Percentiles rank a stretch among this genome's conserved stretches.
phyloP scores from a whole-genome alignment of 2,888 invertebrate genomes.

The Andrena marginata region DNA sequence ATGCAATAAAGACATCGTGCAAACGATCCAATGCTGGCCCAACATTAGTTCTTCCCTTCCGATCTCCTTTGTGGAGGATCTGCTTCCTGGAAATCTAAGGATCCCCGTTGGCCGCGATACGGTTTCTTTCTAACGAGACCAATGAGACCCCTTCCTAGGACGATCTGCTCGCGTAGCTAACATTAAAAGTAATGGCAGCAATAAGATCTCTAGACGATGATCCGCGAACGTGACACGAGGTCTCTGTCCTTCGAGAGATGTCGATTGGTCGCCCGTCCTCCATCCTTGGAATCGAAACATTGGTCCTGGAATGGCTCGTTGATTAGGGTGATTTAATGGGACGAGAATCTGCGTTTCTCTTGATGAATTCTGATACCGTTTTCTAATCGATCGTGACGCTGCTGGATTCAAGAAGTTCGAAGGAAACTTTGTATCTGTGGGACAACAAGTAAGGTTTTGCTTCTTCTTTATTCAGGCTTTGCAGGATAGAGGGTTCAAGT shows the following conservation, averaged over 20 bases:
- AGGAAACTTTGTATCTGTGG: background rate
- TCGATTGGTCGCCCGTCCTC: slow-evolving; percentile 15
- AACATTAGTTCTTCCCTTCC: background rate
- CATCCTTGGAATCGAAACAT: background rate
- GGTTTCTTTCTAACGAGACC: slow-evolving; percentile 30
- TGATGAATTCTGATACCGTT: background rate
- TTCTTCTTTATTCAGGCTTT: no score
- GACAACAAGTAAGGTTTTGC: background rate
- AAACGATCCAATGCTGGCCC: background rate
- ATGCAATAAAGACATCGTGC: slow-evolving; percentile 37
- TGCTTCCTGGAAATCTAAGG: slow-evolving; percentile 32
- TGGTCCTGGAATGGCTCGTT: background rate
- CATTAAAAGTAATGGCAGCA: slow-evolving; percentile 43
- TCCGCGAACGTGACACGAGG: slow-evolving; percentile 25
- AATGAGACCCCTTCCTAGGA: background rate
- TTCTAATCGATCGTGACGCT: background rate
- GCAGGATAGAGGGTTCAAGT: no score
- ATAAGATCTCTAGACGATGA: slow-evolving; percentile 27
- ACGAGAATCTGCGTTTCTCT: background rate
- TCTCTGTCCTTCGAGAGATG: slow-evolving; percentile 16
- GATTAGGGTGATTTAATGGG: slow-evolving; percentile 3
- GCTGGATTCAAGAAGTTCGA: background rate
- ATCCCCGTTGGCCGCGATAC: background rate
- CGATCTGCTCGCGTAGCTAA: background rate
- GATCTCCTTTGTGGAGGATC: background rate